Evolutionary conservation across 2,888 invertebrate species (phyloP).

Genomic region (Nemoura dubitans): DNA sequence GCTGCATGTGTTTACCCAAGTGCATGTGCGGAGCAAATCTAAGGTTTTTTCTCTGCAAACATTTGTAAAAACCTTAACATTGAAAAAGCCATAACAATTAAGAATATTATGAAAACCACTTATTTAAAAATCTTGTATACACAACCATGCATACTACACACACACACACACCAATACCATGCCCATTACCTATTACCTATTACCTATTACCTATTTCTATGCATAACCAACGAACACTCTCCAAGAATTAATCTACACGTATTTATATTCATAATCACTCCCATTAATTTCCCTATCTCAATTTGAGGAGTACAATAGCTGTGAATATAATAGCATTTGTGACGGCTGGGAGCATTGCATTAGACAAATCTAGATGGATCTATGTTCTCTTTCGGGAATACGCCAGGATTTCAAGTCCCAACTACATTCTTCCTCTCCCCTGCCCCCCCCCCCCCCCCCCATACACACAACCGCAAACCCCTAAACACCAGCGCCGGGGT

Average conservation of each 20-base stretch:
- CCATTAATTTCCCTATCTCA: neutral
- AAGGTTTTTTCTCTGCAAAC: constrained; percentile 12
- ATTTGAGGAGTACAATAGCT: neutral
- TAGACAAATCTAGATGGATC: constrained; percentile 3
- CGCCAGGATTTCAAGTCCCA: neutral
- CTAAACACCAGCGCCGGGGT: neutral
- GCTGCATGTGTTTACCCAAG: neutral
- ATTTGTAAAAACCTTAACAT: constrained; percentile 7
- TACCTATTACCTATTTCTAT: neutral
- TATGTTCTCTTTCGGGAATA: constrained; percentile 5
- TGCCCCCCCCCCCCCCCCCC: neutral
- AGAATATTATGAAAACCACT: neutral
- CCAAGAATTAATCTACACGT: neutral
- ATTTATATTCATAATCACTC: constrained; percentile 7
- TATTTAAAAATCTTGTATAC: neutral
- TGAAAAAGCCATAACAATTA: neutral
- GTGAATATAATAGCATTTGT: neutral
- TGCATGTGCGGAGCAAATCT: neutral
- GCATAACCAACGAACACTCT: neutral
- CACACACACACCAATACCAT: neutral
- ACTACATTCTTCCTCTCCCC: neutral
- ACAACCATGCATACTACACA: neutral
- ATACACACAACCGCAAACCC: neutral
- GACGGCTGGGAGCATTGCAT: neutral
- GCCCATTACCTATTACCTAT: no score